Conservation (phyloP, 2,113 vertebrate species). For the Platichthys flesus region DNA sequence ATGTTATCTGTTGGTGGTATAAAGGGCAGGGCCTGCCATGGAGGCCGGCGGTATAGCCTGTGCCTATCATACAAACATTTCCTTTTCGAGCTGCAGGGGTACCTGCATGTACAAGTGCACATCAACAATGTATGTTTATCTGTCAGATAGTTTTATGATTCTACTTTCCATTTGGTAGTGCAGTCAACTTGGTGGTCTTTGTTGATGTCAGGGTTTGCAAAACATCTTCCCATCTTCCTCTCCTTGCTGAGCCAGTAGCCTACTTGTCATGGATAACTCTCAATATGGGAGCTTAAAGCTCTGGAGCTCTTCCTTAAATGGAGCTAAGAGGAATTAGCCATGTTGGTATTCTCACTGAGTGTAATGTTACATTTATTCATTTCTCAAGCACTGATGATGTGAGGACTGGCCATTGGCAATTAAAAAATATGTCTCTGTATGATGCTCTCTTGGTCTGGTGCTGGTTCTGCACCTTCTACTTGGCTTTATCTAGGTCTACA, state of each 20-base stretch:
- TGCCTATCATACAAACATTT: slow-evolving; percentile 32
- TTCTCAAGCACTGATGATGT: too few species aligned
- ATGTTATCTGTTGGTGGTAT: background rate
- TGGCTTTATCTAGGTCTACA: background rate
- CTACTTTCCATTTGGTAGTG: slow-evolving; percentile 23
- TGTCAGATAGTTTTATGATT: slow-evolving; percentile 38
- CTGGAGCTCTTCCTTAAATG: too few species aligned
- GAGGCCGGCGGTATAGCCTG: slow-evolving; percentile 6
- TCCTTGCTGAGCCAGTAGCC: slow-evolving; percentile 19
- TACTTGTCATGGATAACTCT: slow-evolving; percentile 24
- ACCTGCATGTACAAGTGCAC: background rate
- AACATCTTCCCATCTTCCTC: slow-evolving; percentile 38
- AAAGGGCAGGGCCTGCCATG: background rate
- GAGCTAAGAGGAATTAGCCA: too few species aligned
- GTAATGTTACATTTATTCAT: too few species aligned
- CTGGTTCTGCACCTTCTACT: slow-evolving; percentile 1
- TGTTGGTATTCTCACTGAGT: too few species aligned
- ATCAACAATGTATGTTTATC: slow-evolving; percentile 22
- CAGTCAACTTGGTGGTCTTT: slow-evolving; percentile 31
- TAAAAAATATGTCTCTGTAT: background rate
- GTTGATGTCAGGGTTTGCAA: slow-evolving; percentile 8
- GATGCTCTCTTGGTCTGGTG: background rate
- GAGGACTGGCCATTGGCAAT: too few species aligned
- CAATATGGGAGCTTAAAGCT: background rate
- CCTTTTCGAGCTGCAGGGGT: slow-evolving; percentile 37